Conservation (phyloP, 30 jellyfish, hydroid and myxozoan genomes). For the Chironex yamaguchii region DNA sequence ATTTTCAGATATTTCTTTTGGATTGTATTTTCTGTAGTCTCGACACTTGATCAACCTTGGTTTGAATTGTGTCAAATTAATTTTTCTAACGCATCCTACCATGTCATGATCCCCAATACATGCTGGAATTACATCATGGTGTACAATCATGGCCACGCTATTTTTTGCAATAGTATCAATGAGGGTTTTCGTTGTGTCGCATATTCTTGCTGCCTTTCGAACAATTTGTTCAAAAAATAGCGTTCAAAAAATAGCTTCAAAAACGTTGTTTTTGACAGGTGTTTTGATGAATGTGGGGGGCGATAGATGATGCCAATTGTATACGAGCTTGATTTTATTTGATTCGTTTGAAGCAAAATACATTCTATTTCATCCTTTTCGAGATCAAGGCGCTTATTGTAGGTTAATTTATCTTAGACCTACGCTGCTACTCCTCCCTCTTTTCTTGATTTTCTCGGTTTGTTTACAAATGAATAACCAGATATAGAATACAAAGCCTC, state of each 20-base stretch:
- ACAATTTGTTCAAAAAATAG: conserved; percentile 35
- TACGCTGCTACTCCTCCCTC: conserved; percentile 82
- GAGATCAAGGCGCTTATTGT: conserved; percentile 63
- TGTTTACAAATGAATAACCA: conserved; percentile 57
- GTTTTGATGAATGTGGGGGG: conserved; percentile 68
- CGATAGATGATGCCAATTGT: conserved; percentile 59
- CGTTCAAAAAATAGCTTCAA: conserved; percentile 1
- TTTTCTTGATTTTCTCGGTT: conserved; percentile 51
- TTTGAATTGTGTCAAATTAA: background rate
- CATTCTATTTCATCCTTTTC: conserved; percentile 63
- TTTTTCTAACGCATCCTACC: conserved; percentile 77
- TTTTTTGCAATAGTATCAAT: conserved; percentile 62
- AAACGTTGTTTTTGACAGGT: conserved; percentile 16
- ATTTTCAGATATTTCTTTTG: conserved; percentile 34
- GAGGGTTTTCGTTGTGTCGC: conserved; percentile 31
- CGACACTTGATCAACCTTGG: conserved; percentile 63
- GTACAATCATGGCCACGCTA: conserved; percentile 11
- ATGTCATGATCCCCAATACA: conserved; percentile 62
- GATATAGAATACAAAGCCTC: conserved; percentile 42
- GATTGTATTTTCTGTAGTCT: conserved; percentile 55
- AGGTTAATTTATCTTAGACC: conserved; percentile 43
- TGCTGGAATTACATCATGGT: conserved; percentile 47
- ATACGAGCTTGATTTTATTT: conserved; percentile 50
- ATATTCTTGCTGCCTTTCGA: conserved; percentile 47
- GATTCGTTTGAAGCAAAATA: conserved; percentile 64